Evolutionary conservation across 2,113 vertebrate species (phyloP), one percentile per base, ranked within the genome.

Genomic region (Pseudolaguvia tuberculata): DNA sequence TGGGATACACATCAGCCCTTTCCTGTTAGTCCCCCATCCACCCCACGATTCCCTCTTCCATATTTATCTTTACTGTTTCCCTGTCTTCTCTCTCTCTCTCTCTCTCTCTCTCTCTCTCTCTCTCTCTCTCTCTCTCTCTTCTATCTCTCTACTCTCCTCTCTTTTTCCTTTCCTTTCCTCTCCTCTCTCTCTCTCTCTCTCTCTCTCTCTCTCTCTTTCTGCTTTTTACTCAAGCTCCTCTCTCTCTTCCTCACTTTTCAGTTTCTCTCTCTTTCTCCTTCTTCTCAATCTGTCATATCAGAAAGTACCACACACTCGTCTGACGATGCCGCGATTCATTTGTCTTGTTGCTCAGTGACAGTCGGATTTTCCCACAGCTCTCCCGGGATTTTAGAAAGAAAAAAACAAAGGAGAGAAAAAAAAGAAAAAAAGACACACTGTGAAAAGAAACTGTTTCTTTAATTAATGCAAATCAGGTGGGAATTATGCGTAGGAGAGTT

Each of bases 1-100:
- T 66, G 72, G 72, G 72, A 61, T 75, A 31, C 25, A 58, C 73
- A 68, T 75, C 63, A 68, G 50, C 66, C 48, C 31, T 75, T 14
- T 45, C 17, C 12, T 75, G 45, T 59, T 55, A 72, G 27, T 55
- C 42, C n/a, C 67, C 67, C 55, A 17, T 57, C 39, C 21, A n/a
- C n/a, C n/a, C n/a, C n/a, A n/a, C 70, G 48, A 45, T 47, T n/a
- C n/a, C n/a, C n/a, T n/a, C n/a, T n/a, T n/a, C n/a, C n/a, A n/a
- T n/a, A n/a, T n/a, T 61, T 61, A 42, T 47, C 35, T 48, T 65
- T 42, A 27, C 20, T 20, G 15, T 56, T 62, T 29, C 45, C 31
- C 20, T n/a, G 11, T 18, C 15, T 21, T 15, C 48, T 51, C 56
- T 55, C 45, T 21, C 5, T 68, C 27, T 42, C 9, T 31, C 18